These are phyloP conservation scores for Tamandua tetradactyla DNA, from an alignment of 2,797 vertebrate genomes.

Conservation along the genomic window DNA sequence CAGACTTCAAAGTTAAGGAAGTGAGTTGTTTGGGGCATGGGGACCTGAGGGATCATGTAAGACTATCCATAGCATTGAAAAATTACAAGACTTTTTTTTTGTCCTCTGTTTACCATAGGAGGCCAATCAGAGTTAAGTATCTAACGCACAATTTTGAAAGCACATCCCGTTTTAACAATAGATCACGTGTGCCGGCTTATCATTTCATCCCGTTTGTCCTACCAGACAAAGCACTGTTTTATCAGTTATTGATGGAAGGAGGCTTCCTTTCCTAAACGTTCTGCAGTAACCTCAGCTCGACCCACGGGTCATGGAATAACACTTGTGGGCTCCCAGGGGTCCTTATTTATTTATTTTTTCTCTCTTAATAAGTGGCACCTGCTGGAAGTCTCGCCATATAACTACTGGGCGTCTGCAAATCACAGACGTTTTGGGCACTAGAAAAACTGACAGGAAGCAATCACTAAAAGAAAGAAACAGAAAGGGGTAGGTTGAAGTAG, in stretches of 20 bases:
- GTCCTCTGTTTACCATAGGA: not conserved
- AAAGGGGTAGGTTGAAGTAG: constrained; percentile 31
- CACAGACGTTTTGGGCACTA: constrained; percentile 79
- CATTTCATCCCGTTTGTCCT: constrained; percentile 15
- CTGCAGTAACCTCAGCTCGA: constrained; percentile 73
- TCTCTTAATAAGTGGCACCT: constrained; percentile 79
- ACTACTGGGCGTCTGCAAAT: constrained; percentile 79
- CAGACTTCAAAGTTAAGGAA: constrained; percentile 68
- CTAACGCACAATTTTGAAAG: not conserved
- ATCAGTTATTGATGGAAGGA: constrained; percentile 54
- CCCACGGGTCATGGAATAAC: constrained; percentile 82
- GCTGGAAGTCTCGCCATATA: constrained; percentile 80
- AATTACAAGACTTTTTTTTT: not conserved
- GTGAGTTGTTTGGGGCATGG: not conserved
- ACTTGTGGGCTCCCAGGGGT: constrained; percentile 52
- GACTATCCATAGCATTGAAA: not conserved
- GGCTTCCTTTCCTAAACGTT: constrained; percentile 63
- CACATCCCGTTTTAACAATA: not conserved
- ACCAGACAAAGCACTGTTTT: constrained; percentile 32
- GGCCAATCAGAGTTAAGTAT: not conserved
- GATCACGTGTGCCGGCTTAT: not conserved
- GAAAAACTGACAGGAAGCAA: constrained; percentile 82
- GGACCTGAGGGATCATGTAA: not conserved
- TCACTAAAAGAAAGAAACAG: constrained; percentile 73
- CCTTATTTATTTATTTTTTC: constrained; percentile 20